These are phyloP conservation scores for Craniophora ligustri DNA, from an alignment of 2,888 invertebrate species.

Conservation along the genomic window DNA sequence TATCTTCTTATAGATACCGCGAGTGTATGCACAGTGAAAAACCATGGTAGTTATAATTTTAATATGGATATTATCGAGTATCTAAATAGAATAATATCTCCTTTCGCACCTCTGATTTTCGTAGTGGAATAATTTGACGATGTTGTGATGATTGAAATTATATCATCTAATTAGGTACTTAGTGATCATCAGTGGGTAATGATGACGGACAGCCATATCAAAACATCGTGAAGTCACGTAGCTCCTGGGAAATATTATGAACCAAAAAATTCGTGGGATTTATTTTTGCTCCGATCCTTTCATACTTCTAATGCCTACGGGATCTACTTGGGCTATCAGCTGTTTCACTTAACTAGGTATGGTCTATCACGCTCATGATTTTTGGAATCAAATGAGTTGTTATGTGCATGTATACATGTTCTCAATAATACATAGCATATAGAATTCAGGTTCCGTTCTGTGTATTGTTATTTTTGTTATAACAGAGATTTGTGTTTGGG, in stretches of 20 bases:
- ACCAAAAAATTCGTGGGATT: conserved; percentile 11
- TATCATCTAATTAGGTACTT: conserved; percentile 3
- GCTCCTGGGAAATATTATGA: conserved; percentile 51
- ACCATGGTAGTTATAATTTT: conserved; percentile 36
- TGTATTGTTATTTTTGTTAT: conserved; percentile 12
- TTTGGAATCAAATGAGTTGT: background rate
- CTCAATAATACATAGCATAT: background rate
- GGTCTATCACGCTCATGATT: background rate
- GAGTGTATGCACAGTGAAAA: conserved; percentile 34
- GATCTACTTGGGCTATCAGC: conserved; percentile 27
- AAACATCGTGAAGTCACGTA: conserved; percentile 71
- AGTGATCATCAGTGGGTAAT: conserved; percentile 43
- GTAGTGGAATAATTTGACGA: background rate
- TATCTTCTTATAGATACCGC: conserved; percentile 16
- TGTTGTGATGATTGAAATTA: background rate
- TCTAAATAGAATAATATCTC: conserved; percentile 1
- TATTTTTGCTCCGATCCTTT: conserved; percentile 6
- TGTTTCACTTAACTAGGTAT: conserved; percentile 25
- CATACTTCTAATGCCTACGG: background rate
- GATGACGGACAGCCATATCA: conserved; percentile 68
- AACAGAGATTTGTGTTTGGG: background rate
- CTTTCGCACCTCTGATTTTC: conserved; percentile 2
- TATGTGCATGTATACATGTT: background rate
- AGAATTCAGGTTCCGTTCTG: conserved; percentile 31
- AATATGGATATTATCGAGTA: conserved; percentile 15